Evolutionary conservation across 2,888 invertebrate species (phyloP).

Genomic region (Drosophila diplacantha): DNA sequence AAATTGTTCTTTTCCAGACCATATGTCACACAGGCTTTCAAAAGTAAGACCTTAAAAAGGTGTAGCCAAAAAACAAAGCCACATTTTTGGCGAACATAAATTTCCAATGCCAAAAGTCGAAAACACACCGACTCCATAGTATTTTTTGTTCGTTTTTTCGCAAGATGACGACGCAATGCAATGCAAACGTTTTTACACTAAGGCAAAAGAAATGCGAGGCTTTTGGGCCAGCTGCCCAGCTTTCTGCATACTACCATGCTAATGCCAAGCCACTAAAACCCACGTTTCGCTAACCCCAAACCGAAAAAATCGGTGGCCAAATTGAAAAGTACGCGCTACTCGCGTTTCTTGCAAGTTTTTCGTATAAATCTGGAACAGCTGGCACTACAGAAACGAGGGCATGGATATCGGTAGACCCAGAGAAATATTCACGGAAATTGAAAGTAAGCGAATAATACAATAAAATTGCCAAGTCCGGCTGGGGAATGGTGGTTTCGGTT

Average conservation of each 20-base stretch:
- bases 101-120: conserved; percentile 45
- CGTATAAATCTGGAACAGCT: conserved; percentile 68
- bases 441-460: conserved; percentile 29
- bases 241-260: conserved; percentile 58
- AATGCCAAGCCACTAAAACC: conserved; percentile 69
- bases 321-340: conserved; percentile 56
- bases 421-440: conserved; percentile 2
- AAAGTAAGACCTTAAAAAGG: neutral
- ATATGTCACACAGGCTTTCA: conserved; percentile 19
- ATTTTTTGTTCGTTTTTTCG: conserved; percentile 26
- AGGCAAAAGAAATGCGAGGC: conserved; percentile 18
- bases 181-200: conserved; percentile 41
- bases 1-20: conserved; percentile 1
- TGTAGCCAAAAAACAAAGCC: conserved; percentile 32
- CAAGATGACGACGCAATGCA: conserved; percentile 37
- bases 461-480: neutral
- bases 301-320: conserved; percentile 56
- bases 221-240: conserved; percentile 19
- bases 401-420: conserved; percentile 10
- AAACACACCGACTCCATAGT: conserved; percentile 38
- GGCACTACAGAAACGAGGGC: conserved; percentile 31
- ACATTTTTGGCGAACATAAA: conserved; percentile 64
- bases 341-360: conserved; percentile 57
- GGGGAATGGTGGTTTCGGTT: too few species aligned
- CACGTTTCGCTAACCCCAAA: conserved; percentile 53